These are phyloP conservation scores for Parazoanthus atlanticus DNA, from an alignment of 92 coral and sea anemone species.

Conservation along the genomic window DNA sequence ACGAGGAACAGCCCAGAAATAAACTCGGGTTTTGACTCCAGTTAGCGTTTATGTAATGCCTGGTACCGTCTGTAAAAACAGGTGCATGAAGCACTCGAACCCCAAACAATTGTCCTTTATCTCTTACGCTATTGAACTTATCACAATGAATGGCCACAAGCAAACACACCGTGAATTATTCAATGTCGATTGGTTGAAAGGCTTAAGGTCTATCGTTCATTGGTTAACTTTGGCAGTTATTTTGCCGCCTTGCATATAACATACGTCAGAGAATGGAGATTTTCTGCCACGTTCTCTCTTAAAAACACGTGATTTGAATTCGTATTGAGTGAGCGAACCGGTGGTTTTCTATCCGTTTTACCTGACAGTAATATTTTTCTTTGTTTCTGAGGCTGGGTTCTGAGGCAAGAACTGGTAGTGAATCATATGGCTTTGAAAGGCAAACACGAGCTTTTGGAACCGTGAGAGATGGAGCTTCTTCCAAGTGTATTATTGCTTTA, in stretches of 20 bases:
- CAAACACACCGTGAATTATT: conserved; percentile 49
- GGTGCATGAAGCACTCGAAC: conserved; percentile 24
- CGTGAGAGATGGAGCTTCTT: neutral
- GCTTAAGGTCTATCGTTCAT: neutral
- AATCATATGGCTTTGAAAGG: neutral
- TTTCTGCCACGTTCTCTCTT: conserved; percentile 43
- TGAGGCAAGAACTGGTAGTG: neutral
- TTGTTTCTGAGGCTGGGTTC: neutral
- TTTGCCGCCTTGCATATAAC: conserved; percentile 27
- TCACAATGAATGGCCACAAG: conserved; percentile 46
- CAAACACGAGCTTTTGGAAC: neutral
- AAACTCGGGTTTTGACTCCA: conserved; percentile 17
- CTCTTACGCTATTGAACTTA: conserved; percentile 39
- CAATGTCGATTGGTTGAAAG: conserved; percentile 58
- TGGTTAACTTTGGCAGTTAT: conserved; percentile 17
- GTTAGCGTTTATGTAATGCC: conserved; percentile 37
- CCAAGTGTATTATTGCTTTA: neutral
- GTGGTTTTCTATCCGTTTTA: neutral
- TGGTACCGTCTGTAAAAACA: conserved; percentile 32
- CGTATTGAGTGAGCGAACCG: neutral
- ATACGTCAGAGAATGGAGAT: conserved; percentile 52
- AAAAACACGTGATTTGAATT: conserved; percentile 22
- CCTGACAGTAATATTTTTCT: neutral
- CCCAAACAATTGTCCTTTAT: conserved; percentile 43
- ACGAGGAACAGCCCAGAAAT: neutral